Base-by-base conservation (phyloP, 2,888 invertebrate genomes). In the Uropetala carovei region DNA sequence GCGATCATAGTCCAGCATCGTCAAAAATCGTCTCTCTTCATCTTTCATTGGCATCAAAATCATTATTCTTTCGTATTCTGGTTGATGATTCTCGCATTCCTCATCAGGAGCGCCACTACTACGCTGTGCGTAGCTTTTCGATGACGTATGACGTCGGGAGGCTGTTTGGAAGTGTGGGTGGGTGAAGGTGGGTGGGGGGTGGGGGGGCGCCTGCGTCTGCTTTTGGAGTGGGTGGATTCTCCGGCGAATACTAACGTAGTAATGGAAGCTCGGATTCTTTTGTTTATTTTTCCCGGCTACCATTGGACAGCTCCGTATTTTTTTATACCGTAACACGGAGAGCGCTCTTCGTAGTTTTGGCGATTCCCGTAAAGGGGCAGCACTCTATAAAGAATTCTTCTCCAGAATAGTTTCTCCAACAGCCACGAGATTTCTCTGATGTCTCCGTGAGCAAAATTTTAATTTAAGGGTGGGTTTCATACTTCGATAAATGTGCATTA, bases 51-150 rank as follows among this genome's bases (percentile, higher is more conserved):
- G 22, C 75, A 22, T 75, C 43, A 75, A 75, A 75, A 60, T 30
- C 86, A n/a, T 60, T 60, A 43, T 57, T 83, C 43, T 64, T 60
- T n/a, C 43, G 60, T n/a, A 60, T 64, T 89, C 30, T 30, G 89
- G 9, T 18, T n/a, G 22, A 43, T 16, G 59, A 43, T 89, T 89
- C 56, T 11, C 89, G 89, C 43, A 43, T 89, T 68, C 60, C 68
- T 56, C 89, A 64, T n/a, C 64, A 89, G 89, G 89, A 43, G 58
- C 89, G 64, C 86, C 9, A 30, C 68, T 68, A 43, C 64, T 89
- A 89, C 89, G 89, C 43, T 64, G 89, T 89, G 89, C 89, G 89
- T 89, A 89, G 56, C 89, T 30, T 60, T 27, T 60, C 89, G 64
- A 89, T 89, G 89, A 89, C 83, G 83, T 83, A 83, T 30, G 30